These are phyloP conservation scores for Cepaea nemoralis DNA, from an alignment of 1,140 invertebrate species.

Conservation along the genomic window DNA sequence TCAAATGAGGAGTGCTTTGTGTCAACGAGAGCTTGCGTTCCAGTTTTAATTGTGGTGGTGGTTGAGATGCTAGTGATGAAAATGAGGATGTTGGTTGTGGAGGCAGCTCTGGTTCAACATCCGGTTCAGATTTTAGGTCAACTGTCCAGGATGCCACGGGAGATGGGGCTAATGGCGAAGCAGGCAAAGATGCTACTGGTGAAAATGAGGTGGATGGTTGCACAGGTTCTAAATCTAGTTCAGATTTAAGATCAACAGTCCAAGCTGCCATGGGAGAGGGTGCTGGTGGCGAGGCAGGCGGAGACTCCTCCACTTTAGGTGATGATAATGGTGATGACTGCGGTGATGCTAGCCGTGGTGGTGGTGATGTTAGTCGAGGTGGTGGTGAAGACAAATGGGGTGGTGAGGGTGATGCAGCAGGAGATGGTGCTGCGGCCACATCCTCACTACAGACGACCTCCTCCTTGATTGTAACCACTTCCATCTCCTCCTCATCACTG, in stretches of 20 bases:
- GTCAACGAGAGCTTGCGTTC: background rate
- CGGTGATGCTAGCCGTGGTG: background rate
- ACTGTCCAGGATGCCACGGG: too few species aligned
- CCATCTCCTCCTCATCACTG: background rate
- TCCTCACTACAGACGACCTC: background rate
- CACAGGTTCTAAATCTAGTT: too few species aligned
- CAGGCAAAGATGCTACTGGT: too few species aligned
- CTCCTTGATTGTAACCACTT: background rate
- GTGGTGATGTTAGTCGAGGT: background rate
- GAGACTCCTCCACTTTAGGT: too few species aligned
- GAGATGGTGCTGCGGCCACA: background rate
- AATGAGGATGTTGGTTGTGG: background rate
- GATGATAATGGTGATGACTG: background rate
- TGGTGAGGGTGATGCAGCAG: constrained; percentile 26
- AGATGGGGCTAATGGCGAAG: background rate
- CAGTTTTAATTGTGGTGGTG: background rate
- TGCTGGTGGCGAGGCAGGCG: too few species aligned
- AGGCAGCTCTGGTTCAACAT: background rate
- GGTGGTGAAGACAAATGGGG: constrained; percentile 7
- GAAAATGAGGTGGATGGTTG: too few species aligned
- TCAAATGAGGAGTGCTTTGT: background rate
- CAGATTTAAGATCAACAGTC: too few species aligned
- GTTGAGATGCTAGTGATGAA: background rate
- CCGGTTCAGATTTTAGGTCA: too few species aligned
- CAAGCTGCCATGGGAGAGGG: too few species aligned